A percentile compares a stretch with the other conserved stretches of the same genome.
Evolutionary conservation across 2,113 vertebrate genomes (phyloP).

Genomic region (Tachysurus fulvidraco): DNA sequence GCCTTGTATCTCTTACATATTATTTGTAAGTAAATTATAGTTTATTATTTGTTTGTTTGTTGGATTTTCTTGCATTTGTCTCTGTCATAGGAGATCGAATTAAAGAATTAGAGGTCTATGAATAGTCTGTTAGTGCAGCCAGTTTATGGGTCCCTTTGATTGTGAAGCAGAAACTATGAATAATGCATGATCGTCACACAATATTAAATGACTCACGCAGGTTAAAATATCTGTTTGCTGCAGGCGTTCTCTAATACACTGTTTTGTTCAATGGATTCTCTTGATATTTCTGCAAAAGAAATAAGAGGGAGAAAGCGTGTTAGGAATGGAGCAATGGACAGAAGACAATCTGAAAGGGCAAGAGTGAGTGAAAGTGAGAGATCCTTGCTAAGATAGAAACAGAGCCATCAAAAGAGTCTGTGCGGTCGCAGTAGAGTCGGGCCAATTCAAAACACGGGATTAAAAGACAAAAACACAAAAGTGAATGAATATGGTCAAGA

Average conservation of each 20-base stretch:
- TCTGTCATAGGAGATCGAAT: not conserved
- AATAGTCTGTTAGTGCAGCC: not conserved
- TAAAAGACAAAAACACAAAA: slow-evolving; percentile 40
- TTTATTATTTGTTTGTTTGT: no score
- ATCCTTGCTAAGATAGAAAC: slow-evolving; percentile 41
- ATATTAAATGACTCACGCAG: slow-evolving; percentile 59
- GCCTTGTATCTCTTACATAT: not conserved
- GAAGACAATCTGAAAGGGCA: slow-evolving; percentile 35
- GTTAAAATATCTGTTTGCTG: slow-evolving; percentile 59
- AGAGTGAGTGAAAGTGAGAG: slow-evolving; percentile 40
- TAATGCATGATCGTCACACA: slow-evolving; percentile 63
- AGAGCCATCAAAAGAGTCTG: slow-evolving; percentile 44
- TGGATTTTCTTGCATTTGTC: not conserved
- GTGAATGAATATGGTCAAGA: slow-evolving; percentile 41
- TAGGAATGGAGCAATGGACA: not conserved
- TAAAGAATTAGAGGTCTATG: not conserved
- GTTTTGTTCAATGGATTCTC: slow-evolving; percentile 53
- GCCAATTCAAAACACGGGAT: slow-evolving; percentile 22
- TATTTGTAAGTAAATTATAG: not conserved
- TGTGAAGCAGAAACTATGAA: slow-evolving; percentile 48
- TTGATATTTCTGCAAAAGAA: slow-evolving; percentile 49
- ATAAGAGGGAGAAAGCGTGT: slow-evolving; percentile 5
- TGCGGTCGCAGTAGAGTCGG: slow-evolving; percentile 28
- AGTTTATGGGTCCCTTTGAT: slow-evolving; percentile 63
- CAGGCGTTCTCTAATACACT: slow-evolving; percentile 54